Percentiles rank a stretch among this genome's conserved stretches.
phyloP scores from a whole-genome alignment of 2,888 invertebrate genomes.

The Sussaba pulchella region DNA sequence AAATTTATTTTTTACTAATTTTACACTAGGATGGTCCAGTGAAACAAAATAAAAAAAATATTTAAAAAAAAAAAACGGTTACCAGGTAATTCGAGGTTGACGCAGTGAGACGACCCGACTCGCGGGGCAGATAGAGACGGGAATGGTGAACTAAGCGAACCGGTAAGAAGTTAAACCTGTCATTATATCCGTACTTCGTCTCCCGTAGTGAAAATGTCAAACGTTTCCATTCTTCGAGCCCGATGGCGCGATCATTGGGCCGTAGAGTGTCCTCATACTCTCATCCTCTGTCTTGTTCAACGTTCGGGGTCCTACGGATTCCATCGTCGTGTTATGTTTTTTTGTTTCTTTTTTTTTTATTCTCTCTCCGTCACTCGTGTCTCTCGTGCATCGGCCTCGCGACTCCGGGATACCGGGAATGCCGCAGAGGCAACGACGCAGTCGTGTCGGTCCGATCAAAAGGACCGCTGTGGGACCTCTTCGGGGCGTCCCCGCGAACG shows the following conservation, averaged over 20 bases:
- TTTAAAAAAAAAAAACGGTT: slow-evolving; percentile 68
- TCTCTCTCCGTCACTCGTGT: slow-evolving; percentile 50
- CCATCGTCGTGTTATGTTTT: background rate
- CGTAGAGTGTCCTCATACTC: slow-evolving; percentile 39
- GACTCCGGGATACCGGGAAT: slow-evolving; percentile 54
- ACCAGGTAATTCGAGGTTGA: slow-evolving; percentile 81
- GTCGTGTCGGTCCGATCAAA: slow-evolving; percentile 61
- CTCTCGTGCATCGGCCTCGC: slow-evolving; percentile 51
- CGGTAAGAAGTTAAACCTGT: slow-evolving; percentile 80
- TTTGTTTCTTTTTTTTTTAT: background rate
- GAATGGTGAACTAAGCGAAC: slow-evolving; percentile 66
- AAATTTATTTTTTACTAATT: no score
- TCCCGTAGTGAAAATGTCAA: slow-evolving; percentile 83
- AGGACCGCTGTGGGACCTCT: slow-evolving; percentile 16
- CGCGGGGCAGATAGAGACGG: slow-evolving; percentile 23
- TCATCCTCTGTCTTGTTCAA: slow-evolving; percentile 40
- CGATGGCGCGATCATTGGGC: slow-evolving; percentile 68
- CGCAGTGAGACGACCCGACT: slow-evolving; percentile 64
- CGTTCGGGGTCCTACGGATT: background rate
- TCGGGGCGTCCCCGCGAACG: slow-evolving; percentile 60
- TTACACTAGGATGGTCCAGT: no score
- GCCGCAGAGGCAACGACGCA: slow-evolving; percentile 34
- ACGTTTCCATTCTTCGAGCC: slow-evolving; percentile 72
- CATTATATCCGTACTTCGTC: slow-evolving; percentile 80
- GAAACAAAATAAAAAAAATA: slow-evolving; percentile 36